phyloP scores from a whole-genome alignment of 2,113 vertebrate species.

The Sebastes fasciatus region DNA sequence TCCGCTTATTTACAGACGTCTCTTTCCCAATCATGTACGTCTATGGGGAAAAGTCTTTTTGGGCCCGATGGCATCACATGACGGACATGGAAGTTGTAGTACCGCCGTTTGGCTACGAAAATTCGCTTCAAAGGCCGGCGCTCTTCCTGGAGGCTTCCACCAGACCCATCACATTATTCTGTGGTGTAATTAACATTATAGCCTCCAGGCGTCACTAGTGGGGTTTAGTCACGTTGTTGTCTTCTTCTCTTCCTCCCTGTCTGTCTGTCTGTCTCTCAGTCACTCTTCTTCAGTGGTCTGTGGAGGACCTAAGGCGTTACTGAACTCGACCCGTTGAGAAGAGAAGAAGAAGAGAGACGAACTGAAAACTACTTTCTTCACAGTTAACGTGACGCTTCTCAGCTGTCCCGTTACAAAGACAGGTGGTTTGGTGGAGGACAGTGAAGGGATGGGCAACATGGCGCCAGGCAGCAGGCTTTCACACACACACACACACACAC shows the following conservation, averaged over 20 bases:
- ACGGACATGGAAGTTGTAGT: too few relatives aligned
- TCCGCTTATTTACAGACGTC: too few relatives aligned
- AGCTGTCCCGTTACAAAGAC: slow-evolving; percentile 65
- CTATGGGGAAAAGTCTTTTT: too few relatives aligned
- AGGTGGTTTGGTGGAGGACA: slow-evolving; percentile 45
- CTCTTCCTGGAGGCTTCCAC: too few relatives aligned
- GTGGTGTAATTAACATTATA: slow-evolving; percentile 13
- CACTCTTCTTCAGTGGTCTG: slow-evolving; percentile 36
- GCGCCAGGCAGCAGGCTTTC: slow-evolving; percentile 74
- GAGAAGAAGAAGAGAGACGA: slow-evolving; percentile 15
- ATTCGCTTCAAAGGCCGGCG: too few relatives aligned
- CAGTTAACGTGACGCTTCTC: slow-evolving; percentile 61
- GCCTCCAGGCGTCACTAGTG: slow-evolving; percentile 3
- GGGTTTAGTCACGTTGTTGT: slow-evolving; percentile 20
- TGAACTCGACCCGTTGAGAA: slow-evolving; percentile 46
- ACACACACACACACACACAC: not conserved
- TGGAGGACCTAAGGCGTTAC: slow-evolving; percentile 47
- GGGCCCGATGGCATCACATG: too few relatives aligned
- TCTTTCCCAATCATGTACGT: too few relatives aligned
- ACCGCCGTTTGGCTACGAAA: too few relatives aligned
- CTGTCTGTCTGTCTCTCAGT: slow-evolving; percentile 18
- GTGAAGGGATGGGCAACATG: slow-evolving; percentile 74
- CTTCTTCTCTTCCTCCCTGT: not conserved
- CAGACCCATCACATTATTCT: not conserved
- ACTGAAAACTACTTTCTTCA: slow-evolving; percentile 51